phyloP scores from a whole-genome alignment of 2,113 vertebrate genomes.

The Terrapene triunguis region DNA sequence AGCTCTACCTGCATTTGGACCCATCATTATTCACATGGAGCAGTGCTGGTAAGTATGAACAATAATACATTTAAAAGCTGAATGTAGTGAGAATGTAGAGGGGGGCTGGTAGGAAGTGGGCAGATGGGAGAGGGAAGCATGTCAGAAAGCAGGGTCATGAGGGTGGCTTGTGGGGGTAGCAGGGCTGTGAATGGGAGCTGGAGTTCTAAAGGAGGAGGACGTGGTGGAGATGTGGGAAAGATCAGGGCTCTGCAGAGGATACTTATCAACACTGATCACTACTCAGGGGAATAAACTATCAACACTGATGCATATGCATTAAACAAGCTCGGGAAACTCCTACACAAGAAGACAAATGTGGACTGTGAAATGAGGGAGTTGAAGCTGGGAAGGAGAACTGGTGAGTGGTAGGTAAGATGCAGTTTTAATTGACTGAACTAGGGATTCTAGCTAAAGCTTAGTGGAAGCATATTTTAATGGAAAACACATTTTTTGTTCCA shows the following conservation, averaged over 20 bases:
- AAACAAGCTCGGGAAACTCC: background rate
- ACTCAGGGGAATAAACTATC: background rate
- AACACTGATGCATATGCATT: background rate
- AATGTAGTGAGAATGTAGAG: background rate
- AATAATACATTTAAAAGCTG: background rate
- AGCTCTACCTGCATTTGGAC: background rate
- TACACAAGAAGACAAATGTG: background rate
- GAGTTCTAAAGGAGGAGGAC: background rate
- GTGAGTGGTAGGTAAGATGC: accelerated
- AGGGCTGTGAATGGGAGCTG: background rate
- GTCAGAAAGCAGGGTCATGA: background rate
- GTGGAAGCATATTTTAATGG: background rate
- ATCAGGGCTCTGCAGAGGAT: background rate
- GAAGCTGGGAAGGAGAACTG: background rate
- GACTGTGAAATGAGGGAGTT: background rate
- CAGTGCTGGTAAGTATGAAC: background rate
- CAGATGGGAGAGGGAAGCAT: background rate
- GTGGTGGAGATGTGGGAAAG: background rate
- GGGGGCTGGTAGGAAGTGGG: background rate
- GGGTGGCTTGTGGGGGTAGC: background rate
- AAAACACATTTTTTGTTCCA: background rate
- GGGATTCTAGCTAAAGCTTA: background rate
- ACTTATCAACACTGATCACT: background rate
- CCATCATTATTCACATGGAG: background rate
- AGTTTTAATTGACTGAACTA: background rate